Percentiles rank a stretch among this genome's conserved stretches.
These are phyloP conservation scores for Chrysolina americana DNA, from an alignment of 2,888 invertebrate species.

Conservation along the genomic window DNA sequence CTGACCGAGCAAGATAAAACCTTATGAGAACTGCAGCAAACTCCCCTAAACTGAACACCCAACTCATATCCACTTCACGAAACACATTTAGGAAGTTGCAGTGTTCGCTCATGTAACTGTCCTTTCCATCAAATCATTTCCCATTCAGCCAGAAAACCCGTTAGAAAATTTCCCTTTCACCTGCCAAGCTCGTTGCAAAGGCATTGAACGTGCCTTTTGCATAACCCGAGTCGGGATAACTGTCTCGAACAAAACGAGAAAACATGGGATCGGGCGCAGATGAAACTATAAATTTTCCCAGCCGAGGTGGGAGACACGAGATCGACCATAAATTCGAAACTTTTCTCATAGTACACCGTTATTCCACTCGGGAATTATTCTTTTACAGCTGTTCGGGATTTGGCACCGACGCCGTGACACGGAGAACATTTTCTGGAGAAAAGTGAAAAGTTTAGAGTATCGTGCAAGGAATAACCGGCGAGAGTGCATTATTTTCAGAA, in stretches of 20 bases:
- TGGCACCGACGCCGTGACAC: not conserved
- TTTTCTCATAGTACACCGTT: slow-evolving; percentile 1
- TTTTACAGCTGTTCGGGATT: slow-evolving; percentile 1
- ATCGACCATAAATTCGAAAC: slow-evolving; percentile 3
- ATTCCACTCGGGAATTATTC: not conserved
- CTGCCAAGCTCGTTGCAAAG: not conserved
- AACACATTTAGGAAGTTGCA: no score
- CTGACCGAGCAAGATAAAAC: no score
- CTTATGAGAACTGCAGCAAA: no score
- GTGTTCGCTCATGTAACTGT: no score
- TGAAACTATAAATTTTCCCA: slow-evolving; percentile 2
- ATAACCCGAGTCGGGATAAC: not conserved
- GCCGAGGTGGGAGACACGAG: slow-evolving; percentile 1
- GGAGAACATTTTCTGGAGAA: not conserved
- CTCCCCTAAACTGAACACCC: no score
- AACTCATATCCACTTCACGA: no score
- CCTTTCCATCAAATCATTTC: no score
- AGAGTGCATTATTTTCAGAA: no score
- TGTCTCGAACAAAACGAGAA: slow-evolving; percentile 4
- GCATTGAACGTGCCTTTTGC: not conserved
- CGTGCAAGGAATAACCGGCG: no score
- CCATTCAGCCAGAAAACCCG: not conserved
- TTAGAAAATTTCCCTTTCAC: not conserved
- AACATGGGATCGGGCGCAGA: slow-evolving; percentile 1
- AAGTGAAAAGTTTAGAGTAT: not conserved